Evolutionary conservation across 1,140 invertebrate species (phyloP), one percentile per base, ranked within the genome.

Genomic region (Pemphigus obesinymphae): DNA sequence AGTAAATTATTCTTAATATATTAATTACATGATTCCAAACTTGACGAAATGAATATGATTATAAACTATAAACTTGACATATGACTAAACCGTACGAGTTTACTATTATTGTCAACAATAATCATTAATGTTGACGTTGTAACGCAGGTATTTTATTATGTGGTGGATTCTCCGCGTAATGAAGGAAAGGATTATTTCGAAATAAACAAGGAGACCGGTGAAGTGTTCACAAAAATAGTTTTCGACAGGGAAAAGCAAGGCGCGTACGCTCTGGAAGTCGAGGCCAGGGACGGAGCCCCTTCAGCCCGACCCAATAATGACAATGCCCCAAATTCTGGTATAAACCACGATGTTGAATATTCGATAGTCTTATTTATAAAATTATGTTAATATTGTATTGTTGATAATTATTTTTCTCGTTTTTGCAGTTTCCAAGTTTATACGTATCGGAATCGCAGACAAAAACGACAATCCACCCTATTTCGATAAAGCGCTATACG

Each of bases 381-480:
- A n/a, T n/a, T n/a, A n/a, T n/a, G n/a, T n/a, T n/a, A n/a, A n/a
- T n/a, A n/a, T n/a, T n/a, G n/a, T n/a, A n/a, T n/a, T n/a, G n/a
- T n/a, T n/a, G n/a, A n/a, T n/a, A n/a, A n/a, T n/a, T n/a, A n/a
- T n/a, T n/a, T n/a, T n/a, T n/a, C n/a, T n/a, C n/a, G n/a, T n/a
- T n/a, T 70, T 17, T 91, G n/a, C 90, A 95, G 94, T 95, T 87
- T 95, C 93, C 70, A 95, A 95, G 89, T 95, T 95, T 89, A 95
- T 95, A 87, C 93, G 94, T 82, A 95, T 95, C 88, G 94, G 94
- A 84, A 95, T 95, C 86, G 93, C 94, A 84, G 94, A 98, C 89
- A 97, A 97, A 90, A 98, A 99, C 92, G 96, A 99, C 90, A 98
- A 98, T 88, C 93, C 95, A 63, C 97, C 97, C 53, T 97, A 96